Evolutionary conservation across 2,888 invertebrate genomes (phyloP).

Genomic region (Andrena fulva): DNA sequence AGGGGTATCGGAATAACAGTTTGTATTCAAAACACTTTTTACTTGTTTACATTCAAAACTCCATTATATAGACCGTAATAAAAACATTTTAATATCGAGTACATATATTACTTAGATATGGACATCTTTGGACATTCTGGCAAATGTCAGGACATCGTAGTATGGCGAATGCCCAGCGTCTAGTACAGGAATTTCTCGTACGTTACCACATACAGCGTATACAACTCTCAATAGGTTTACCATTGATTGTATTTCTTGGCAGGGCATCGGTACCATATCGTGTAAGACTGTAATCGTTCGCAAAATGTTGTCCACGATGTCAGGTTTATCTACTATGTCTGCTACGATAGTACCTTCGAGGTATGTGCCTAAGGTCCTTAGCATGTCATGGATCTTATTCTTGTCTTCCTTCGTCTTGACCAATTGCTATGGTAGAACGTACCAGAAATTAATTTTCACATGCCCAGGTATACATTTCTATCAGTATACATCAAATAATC

Average conservation of each 20-base stretch:
- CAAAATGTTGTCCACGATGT: constrained; percentile 72
- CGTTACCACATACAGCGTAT: constrained; percentile 84
- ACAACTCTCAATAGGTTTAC: constrained; percentile 88
- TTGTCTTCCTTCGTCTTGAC: constrained; percentile 33
- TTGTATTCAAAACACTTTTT: background rate
- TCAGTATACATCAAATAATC: background rate
- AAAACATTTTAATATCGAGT: background rate
- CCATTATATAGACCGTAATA: background rate
- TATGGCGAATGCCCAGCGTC: background rate
- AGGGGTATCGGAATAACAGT: background rate
- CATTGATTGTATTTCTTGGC: constrained; percentile 85
- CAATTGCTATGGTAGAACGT: constrained; percentile 50
- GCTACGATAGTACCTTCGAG: too few relatives aligned
- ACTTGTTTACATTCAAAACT: background rate
- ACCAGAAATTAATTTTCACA: background rate
- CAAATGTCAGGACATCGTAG: background rate
- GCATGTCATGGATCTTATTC: constrained; percentile 60
- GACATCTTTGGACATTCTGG: background rate
- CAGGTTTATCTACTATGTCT: constrained; percentile 76
- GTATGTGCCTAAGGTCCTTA: constrained; percentile 71
- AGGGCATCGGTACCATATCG: constrained; percentile 75
- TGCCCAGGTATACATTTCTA: background rate
- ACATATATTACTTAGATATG: background rate
- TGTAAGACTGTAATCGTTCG: constrained; percentile 77
- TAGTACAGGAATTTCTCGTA: constrained; percentile 70